Base-by-base conservation (phyloP, 2,113 vertebrate genomes). In the Poeciliopsis retropinna region DNA sequence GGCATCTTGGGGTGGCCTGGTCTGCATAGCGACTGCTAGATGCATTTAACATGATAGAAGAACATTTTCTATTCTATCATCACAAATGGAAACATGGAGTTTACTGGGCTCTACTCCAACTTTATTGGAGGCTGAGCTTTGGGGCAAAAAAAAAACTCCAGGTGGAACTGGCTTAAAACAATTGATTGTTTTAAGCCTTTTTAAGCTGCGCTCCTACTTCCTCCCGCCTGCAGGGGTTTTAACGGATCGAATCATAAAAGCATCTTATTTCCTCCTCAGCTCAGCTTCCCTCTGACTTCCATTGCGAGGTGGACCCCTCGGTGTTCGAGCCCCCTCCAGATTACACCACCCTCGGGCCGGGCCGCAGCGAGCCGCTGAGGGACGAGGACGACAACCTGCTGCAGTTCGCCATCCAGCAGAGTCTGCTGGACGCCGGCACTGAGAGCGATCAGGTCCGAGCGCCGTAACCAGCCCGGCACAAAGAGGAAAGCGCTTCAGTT, bases 381-480 rank as follows among this genome's bases (percentile, higher is more conserved):
- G 97, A 98, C 0, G 97, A 98, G 75, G 97, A 97, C 0, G 97
- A 98, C 0, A 97, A 96, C 85, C 92, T 98, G 74, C 93, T 98
- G 67, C 97, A 98, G 94, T 98, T 98, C 0, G 97, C 97, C 84
- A 98, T 98, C 88, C 97, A 97, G 92, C 97, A 98, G 93, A 98
- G 97, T 83, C 93, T 98, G 54, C 88, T 98, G 57, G 97, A 98
- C 0, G 96, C 97, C 0, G 97, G 97, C 84, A 96, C 96, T 0
- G 97, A 98, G 90, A 95, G 96, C 0, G 97, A 98, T 91, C 97
- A 98, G 96, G 97, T 97, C 62, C 15, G 51, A 29, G 37, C 30
- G 3, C 44, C n/a, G 47, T 5, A 25, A 5, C 10, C 54, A 17
- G 51, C 19, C 47, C 17, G 47, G 17, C 7, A n/a, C 2, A 25